These are phyloP conservation scores for Chionodraco myersi DNA, from an alignment of 2,113 vertebrate genomes.

Conservation along the genomic window DNA sequence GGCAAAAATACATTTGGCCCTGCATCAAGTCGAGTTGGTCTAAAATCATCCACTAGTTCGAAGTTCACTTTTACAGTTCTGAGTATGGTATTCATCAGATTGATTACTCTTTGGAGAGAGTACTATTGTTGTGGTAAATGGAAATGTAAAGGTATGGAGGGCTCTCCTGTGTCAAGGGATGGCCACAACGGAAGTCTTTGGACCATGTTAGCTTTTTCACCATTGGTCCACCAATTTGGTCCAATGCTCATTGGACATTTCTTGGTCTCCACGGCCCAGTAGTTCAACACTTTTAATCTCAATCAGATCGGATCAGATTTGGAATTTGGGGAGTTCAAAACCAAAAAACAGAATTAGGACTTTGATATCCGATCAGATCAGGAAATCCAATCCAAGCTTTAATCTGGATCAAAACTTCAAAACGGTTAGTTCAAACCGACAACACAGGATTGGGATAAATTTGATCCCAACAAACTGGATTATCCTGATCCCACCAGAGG, in stretches of 20 bases:
- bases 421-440: too few species aligned
- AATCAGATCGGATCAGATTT: too few species aligned
- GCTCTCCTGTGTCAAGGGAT: neutral
- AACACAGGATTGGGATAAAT: too few species aligned
- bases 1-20: slow-evolving; percentile 30
- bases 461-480: too few species aligned
- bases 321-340: too few species aligned
- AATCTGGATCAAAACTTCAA: too few species aligned
- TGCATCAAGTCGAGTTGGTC: slow-evolving; percentile 27
- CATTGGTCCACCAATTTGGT: neutral
- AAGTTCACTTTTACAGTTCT: slow-evolving; percentile 26
- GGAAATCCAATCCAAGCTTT: too few species aligned
- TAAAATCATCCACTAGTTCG: slow-evolving; percentile 21
- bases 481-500: too few species aligned
- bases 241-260: neutral
- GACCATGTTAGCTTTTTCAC: neutral
- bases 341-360: too few species aligned
- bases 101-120: slow-evolving; percentile 1
- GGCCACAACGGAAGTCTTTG: neutral
- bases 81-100: slow-evolving; percentile 20
- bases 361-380: too few species aligned
- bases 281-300: too few species aligned
- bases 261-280: too few species aligned
- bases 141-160: neutral
- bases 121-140: neutral